Conservation (phyloP, 92 coral and sea anemone genomes). For the Anthopleura xanthogrammica region DNA sequence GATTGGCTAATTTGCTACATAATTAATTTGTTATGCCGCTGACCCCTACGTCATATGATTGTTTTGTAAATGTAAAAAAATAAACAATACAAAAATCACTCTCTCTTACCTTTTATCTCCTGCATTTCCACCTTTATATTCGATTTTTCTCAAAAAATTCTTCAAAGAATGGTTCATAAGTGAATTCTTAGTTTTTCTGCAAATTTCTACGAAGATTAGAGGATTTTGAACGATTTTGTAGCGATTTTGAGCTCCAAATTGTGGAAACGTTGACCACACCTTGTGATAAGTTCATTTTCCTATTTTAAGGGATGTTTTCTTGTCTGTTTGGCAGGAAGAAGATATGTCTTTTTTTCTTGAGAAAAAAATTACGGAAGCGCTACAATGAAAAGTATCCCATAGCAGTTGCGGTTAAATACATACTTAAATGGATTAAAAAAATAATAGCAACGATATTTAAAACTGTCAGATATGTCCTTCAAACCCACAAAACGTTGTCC, state of each 20-base stretch:
- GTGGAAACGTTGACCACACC: slow-evolving; percentile 27
- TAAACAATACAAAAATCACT: background rate
- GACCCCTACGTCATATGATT: slow-evolving; percentile 18
- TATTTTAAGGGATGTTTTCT: background rate
- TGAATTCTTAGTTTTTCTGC: background rate
- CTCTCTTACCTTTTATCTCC: slow-evolving; percentile 6
- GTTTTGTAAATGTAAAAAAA: background rate
- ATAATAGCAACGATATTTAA: background rate
- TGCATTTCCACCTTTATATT: background rate
- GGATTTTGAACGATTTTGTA: background rate
- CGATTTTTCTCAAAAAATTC: background rate
- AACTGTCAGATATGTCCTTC: slow-evolving; percentile 12
- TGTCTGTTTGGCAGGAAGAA: background rate
- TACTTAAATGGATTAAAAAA: background rate
- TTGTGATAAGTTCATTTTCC: slow-evolving; percentile 15
- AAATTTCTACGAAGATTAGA: background rate
- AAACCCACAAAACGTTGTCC: slow-evolving; percentile 5
- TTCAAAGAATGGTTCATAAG: background rate
- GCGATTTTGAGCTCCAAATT: background rate
- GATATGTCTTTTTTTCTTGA: background rate
- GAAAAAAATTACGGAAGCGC: background rate
- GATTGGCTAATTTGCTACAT: slow-evolving; percentile 45
- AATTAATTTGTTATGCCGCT: slow-evolving; percentile 34
- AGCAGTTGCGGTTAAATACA: background rate
- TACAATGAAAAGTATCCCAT: background rate